Percentiles rank a stretch among this genome's conserved stretches.
Conservation (phyloP, 92 coral and sea anemone genomes). For the Palythoa heliodiscus region DNA sequence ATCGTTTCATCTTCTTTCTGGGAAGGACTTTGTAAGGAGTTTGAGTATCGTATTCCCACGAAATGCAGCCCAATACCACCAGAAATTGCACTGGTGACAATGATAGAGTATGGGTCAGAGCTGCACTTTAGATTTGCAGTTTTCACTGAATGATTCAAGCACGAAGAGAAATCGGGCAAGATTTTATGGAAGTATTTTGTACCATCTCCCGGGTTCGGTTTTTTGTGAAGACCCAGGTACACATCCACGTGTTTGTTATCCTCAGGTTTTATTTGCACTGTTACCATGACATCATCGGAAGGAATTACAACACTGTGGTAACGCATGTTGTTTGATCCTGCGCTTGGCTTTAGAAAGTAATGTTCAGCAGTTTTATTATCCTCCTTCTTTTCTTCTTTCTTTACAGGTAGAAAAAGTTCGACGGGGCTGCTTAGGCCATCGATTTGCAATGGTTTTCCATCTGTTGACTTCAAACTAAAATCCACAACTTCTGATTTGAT, state of each 20-base stretch:
- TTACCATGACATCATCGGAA: conserved; percentile 57
- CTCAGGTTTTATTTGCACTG: conserved; percentile 59
- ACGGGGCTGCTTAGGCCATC: conserved; percentile 69
- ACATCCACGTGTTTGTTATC: conserved; percentile 53
- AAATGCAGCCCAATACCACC: conserved; percentile 79
- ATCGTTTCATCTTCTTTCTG: conserved; percentile 11
- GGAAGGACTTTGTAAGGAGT: conserved; percentile 24
- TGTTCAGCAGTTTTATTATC: conserved; percentile 39
- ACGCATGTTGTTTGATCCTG: conserved; percentile 66
- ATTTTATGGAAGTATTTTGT: conserved; percentile 45
- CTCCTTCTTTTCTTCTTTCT: conserved; percentile 43
- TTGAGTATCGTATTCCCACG: conserved; percentile 68
- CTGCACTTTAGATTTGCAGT: conserved; percentile 55
- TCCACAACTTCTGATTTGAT: conserved; percentile 63
- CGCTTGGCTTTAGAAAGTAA: conserved; percentile 76
- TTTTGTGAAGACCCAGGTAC: conserved; percentile 47
- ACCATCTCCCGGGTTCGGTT: conserved; percentile 64
- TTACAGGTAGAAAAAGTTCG: conserved; percentile 67
- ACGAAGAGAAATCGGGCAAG: conserved; percentile 66
- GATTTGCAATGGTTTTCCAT: conserved; percentile 55
- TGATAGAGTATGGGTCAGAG: conserved; percentile 65
- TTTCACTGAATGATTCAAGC: conserved; percentile 32
- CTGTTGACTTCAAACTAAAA: conserved; percentile 47
- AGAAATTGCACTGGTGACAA: conserved; percentile 67
- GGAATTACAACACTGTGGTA: conserved; percentile 65